Evolutionary conservation across 2,888 invertebrate species (phyloP).

Genomic region (Polymixis flavicincta): DNA sequence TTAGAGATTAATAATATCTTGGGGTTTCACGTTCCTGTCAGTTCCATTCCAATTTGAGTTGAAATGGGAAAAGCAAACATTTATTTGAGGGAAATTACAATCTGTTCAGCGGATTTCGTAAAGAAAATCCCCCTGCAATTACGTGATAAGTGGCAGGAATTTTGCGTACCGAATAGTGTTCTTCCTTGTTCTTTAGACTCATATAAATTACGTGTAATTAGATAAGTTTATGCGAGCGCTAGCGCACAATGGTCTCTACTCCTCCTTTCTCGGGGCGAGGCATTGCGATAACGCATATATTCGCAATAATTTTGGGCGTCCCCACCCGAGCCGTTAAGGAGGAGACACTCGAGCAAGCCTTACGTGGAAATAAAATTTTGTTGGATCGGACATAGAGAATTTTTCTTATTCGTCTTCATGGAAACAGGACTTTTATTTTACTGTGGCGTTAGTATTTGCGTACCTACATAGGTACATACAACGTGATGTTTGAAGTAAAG

Average conservation of each 20-base stretch:
- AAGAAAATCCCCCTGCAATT: constrained; percentile 38
- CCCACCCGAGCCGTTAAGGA: constrained; percentile 73
- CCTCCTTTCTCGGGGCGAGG: constrained; percentile 61
- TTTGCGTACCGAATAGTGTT: constrained; percentile 47
- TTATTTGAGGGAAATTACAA: constrained; percentile 36
- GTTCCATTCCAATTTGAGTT: constrained; percentile 39
- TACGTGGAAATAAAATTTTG: constrained; percentile 71
- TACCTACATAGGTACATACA: constrained; percentile 33
- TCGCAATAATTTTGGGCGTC: constrained; percentile 80
- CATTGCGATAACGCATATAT: constrained; percentile 80
- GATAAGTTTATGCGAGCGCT: constrained; percentile 78
- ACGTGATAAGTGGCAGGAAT: constrained; percentile 41
- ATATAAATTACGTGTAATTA: constrained; percentile 80
- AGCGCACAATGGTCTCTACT: constrained; percentile 72
- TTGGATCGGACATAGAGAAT: constrained; percentile 66
- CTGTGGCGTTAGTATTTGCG: constrained; percentile 9
- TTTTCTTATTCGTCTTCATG: constrained; percentile 29
- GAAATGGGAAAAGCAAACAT: constrained; percentile 58
- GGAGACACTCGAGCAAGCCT: constrained; percentile 70
- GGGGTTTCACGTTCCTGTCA: constrained; percentile 49
- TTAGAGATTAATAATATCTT: constrained; percentile 69
- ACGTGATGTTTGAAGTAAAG: constrained; percentile 56
- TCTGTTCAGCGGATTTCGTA: constrained; percentile 29
- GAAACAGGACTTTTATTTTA: constrained; percentile 42
- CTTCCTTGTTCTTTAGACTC: constrained; percentile 60